A percentile compares a stretch with the other conserved stretches of the same genome.
Evolutionary conservation across 2,113 vertebrate genomes (phyloP).

Genomic region (Astur gentilis): DNA sequence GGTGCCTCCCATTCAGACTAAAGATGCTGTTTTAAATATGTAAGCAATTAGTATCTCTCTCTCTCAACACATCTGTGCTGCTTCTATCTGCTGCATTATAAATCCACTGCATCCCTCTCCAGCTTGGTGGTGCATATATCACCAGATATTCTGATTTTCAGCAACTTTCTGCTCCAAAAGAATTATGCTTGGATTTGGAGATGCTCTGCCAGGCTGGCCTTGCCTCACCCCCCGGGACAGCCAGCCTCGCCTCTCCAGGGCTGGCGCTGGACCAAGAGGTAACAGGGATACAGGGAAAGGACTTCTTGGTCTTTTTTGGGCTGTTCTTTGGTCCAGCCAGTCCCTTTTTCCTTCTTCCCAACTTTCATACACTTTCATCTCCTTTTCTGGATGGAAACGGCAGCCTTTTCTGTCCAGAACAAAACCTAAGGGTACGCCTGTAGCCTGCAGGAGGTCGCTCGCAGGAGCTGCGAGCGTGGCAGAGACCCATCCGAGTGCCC

Average conservation of each 20-base stretch:
- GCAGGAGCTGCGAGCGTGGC: neutral
- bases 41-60: conserved; percentile 66
- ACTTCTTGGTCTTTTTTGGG: neutral
- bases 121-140: neutral
- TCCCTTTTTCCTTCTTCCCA: neutral
- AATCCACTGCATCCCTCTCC: conserved; percentile 17
- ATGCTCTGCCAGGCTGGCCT: neutral
- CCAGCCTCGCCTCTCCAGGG: neutral
- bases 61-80: conserved; percentile 64
- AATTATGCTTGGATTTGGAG: conserved; percentile 8
- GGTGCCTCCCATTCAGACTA: conserved; percentile 58
- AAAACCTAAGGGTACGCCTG: neutral
- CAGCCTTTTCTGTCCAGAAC: neutral
- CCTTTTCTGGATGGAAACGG: neutral
- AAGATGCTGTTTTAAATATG: conserved; percentile 66
- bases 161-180: conserved; percentile 26
- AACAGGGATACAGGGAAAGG: neutral
- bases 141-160: conserved; percentile 41
- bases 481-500: neutral
- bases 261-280: neutral
- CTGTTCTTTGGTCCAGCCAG: neutral
- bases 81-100: conserved; percentile 41
- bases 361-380: neutral
- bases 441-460: neutral
- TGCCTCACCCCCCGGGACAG: neutral